Evolutionary conservation across 2,797 vertebrate genomes (phyloP), one percentile per base, ranked within the genome.

Genomic region (Melanotaenia boesemani): DNA sequence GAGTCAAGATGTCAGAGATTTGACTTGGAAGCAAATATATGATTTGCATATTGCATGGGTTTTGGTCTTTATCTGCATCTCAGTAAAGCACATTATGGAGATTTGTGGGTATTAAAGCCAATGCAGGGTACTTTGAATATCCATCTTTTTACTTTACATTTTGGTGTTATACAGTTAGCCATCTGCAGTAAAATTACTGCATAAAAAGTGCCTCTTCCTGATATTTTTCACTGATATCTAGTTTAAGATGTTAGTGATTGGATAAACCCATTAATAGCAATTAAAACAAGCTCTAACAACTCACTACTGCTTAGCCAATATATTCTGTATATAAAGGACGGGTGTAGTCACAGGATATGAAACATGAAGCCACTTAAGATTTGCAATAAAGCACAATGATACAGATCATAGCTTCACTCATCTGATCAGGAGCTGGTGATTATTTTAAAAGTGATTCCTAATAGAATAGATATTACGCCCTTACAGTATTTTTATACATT

Each of bases 1-100:
- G 36, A 78, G 36, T 62, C 28, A 59, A 30, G 52, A 55, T 30
- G 26, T 57, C 58, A 39, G 13, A 1, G 41, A n/a, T 28, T 34
- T 58, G 70, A 74, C 44, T 76, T 54, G 50, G 57, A 76, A 71
- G 13, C 28, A 24, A 39, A 67, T 34, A 6, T 44, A 5, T 36
- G 22, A 65, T 70, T 73, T 74, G 63, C 32, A 79, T 82, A 69
- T 52, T 76, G 75, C 56, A 75, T 5, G 41, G 39, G n/a, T 28
- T 57, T 5, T 2, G 28, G 28, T 26, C 30, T 61, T 68, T 32
- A 71, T 67, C 22, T 66, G 28, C 28, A 67, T 50, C 60, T 71
- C 41, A 26, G 63, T 44, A 24, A 34, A 20, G 16, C 32, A 63
- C 67, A 30, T 28, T 26, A 26, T 26, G 39, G 30, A 57, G 37